Evolutionary conservation across 1,140 invertebrate species (phyloP), one percentile per base, ranked within the genome.

Genomic region (Lordiphosa stackelbergi): DNA sequence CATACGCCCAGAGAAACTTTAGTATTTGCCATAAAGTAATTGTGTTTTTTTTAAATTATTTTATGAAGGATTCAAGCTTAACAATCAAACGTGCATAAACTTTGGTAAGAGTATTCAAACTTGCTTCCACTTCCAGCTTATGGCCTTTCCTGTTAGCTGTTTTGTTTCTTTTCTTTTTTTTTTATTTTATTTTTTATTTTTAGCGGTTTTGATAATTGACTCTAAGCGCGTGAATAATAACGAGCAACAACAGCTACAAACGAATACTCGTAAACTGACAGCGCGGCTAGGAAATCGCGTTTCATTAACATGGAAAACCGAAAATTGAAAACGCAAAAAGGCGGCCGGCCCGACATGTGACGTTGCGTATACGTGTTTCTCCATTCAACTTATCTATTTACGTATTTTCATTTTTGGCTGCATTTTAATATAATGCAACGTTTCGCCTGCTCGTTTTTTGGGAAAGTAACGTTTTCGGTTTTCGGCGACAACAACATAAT

Each of bases 201-300:
- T 66, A 66, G 48, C 45, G 51, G 57, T 53, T 63, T 69, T 81
- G 75, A 81, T 81, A 79, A 75, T 81, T 81, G 74, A 71, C 71
- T 81, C 28, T 60, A 74, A 68, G 75, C 74, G 71, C 74, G 71
- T 79, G 75, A 79, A 79, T 81, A 81, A 79, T 81, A 79, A 75
- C 74, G 68, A 68, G 57, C 74, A 81, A 65, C 73, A 73, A 41
- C 42, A 46, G 34, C 53, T 24, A 34, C 52, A 38, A 48, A 48
- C 43, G 47, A 37, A 68, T 45, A 48, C 46, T 65, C 52, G 63
- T 19, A 53, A 41, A 43, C 22, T 19, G 24, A n/a, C 54, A 43
- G 7, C 41, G 31, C 66, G 47, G 74, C 73, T 74, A 81, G 74
- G 75, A 81, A 79, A 79, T 81, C 58, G 74, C 75, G 74, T 81